phyloP scores from a whole-genome alignment of 1,140 invertebrate species.

The Drosophila watanabei region DNA sequence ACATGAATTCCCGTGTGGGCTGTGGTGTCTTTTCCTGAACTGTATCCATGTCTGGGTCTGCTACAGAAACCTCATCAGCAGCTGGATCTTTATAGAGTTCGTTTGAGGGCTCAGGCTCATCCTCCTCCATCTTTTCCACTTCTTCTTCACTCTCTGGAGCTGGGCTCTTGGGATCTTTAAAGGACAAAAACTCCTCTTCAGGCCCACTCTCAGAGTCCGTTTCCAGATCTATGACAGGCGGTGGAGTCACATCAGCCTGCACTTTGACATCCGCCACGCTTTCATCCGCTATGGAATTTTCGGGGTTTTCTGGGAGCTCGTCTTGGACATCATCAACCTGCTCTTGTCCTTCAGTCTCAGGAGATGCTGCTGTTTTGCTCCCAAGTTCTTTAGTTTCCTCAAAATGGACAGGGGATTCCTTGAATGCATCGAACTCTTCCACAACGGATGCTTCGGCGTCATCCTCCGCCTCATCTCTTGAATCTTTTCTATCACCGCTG shows the following conservation, averaged over 20 bases:
- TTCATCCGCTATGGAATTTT: not conserved
- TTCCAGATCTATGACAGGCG: slow-evolving; percentile 26
- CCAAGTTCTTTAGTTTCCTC: not conserved
- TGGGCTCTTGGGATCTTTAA: slow-evolving; percentile 22
- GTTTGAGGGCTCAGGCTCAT: not conserved
- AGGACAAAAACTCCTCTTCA: slow-evolving; percentile 21
- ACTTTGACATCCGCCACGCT: not conserved
- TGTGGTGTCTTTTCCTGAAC: not conserved
- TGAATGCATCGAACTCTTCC: not conserved
- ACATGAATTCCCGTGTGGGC: not conserved
- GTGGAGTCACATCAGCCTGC: slow-evolving; percentile 1
- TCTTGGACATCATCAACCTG: not conserved
- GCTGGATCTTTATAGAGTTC: not conserved
- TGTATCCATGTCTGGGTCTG: not conserved
- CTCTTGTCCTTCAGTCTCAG: not conserved
- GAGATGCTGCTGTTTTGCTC: not conserved
- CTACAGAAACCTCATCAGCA: not conserved
- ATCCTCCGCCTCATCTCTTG: not conserved
- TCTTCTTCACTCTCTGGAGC: not conserved
- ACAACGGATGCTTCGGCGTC: not conserved
- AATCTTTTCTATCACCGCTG: slow-evolving; percentile 2
- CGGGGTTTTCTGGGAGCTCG: not conserved
- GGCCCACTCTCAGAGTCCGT: slow-evolving; percentile 9
- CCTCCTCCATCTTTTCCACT: not conserved
- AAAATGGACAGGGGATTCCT: slow-evolving; percentile 4